Evolutionary conservation across 1,140 invertebrate genomes (phyloP), one percentile per base, ranked within the genome.

Genomic region (Chironomus tepperi): DNA sequence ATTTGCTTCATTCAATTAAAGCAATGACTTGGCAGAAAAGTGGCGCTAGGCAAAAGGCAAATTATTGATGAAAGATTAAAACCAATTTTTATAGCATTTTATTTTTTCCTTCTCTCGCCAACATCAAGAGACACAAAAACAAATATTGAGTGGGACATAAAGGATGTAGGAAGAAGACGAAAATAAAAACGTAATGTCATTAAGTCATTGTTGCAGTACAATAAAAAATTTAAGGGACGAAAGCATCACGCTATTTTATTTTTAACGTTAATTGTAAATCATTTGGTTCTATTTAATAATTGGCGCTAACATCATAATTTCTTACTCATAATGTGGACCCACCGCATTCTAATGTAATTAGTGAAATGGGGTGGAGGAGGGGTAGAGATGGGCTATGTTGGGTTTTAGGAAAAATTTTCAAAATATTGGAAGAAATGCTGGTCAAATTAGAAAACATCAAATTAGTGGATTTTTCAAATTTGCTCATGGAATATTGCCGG

Each of bases 1-100:
- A 34, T 34, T 34, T 57, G 47, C n/a, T n/a, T 57, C 47, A 57
- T 57, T 70, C 65, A 70, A 70, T 70, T 70, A 70, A 70, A 70
- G 16, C 19, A 70, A 70, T 70, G 65, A 70, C 65, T 19, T 70
- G 65, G 65, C 65, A 70, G 65, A 70, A 70, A 19, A 19, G 16
- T 70, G 16, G 65, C 19, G 47, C 47, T 57, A 57, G 12, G n/a
- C 3, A 57, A 57, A 15, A 15, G 18, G 18, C n/a, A 70, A 70
- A 70, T 70, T 70, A 70, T 70, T 21, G 65, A 70, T 70, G 65
- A 70, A 70, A 70, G 65, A 70, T 70, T 70, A 70, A 70, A 70
- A 57, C 47, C 47, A 57, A 57, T 57, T 57, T 57, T 57, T 57
- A 57, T 57, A n/a, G 47, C 12, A 12, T 57, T 57, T 57, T 57